Percentiles rank a stretch among this genome's conserved stretches.
phyloP scores from a whole-genome alignment of 2,797 vertebrate species.

The Thalassophryne amazonica region DNA sequence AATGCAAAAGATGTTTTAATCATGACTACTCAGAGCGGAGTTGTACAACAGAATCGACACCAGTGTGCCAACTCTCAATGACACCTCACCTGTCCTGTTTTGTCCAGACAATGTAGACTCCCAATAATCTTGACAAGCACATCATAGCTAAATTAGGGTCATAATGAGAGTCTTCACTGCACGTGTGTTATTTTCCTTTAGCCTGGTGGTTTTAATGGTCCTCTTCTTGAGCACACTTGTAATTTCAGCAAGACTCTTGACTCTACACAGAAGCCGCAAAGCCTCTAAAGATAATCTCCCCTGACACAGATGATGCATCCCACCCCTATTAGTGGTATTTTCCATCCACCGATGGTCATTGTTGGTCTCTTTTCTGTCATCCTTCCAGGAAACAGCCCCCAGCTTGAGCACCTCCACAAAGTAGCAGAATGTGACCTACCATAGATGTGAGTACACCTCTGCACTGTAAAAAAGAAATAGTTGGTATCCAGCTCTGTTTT shows the following conservation, averaged over 20 bases:
- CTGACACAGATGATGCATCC: background rate
- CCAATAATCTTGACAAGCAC: background rate
- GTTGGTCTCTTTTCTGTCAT: background rate
- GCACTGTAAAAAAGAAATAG: no score
- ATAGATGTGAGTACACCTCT: no score
- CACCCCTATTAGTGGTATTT: background rate
- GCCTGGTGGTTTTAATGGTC: background rate
- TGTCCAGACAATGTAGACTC: background rate
- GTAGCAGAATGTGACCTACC: no score
- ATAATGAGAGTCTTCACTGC: background rate
- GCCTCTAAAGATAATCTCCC: background rate
- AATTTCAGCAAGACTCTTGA: background rate
- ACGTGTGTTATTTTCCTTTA: background rate
- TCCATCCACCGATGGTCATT: background rate
- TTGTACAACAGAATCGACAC: no score
- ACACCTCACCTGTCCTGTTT: background rate
- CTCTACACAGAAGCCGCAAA: background rate
- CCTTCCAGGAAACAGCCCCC: background rate
- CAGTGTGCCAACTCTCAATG: background rate
- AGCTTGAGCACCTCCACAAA: background rate
- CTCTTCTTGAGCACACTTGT: constrained; percentile 5
- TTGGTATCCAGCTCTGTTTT: no score
- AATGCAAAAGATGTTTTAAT: no score
- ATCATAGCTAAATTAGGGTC: background rate
- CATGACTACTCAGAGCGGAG: no score